Percentiles rank a stretch among this genome's conserved stretches.
phyloP scores from a whole-genome alignment of 2,797 vertebrate genomes.

The Stomatorhinus walkeri region DNA sequence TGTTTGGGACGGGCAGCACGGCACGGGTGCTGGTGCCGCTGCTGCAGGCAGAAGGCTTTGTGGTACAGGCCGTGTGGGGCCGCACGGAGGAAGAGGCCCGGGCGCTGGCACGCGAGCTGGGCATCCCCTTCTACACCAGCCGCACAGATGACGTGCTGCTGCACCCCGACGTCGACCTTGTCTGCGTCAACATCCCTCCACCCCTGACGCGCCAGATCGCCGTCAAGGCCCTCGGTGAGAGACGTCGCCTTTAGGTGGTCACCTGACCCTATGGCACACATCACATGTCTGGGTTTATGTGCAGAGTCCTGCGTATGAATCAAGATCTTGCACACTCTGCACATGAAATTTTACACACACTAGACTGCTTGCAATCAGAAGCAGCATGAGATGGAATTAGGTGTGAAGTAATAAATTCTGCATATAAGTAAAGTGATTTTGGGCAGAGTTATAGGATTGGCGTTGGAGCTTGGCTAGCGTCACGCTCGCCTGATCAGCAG shows the following conservation, averaged over 20 bases:
- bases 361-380: neutral
- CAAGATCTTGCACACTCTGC: neutral
- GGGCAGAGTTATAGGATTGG: neutral
- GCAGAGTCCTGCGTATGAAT: neutral
- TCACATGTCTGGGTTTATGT: neutral
- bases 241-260: neutral
- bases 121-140: conserved; percentile 88
- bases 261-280: neutral
- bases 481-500: neutral
- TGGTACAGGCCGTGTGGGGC: conserved; percentile 87
- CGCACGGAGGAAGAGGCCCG: conserved; percentile 86
- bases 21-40: conserved; percentile 84
- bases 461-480: neutral
- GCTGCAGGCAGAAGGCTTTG: conserved; percentile 88
- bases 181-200: conserved; percentile 93
- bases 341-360: neutral
- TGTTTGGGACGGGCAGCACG: conserved; percentile 90
- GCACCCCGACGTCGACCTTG: conserved; percentile 90
- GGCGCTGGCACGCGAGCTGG: conserved; percentile 78
- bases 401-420: neutral
- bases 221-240: conserved; percentile 89
- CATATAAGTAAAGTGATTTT: neutral
- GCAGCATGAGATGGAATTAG: neutral
- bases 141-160: conserved; percentile 85
- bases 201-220: conserved; percentile 90